Percentiles rank a stretch among this genome's conserved stretches.
Conservation (phyloP, 2,888 invertebrate species). For the Sturmia bella region DNA sequence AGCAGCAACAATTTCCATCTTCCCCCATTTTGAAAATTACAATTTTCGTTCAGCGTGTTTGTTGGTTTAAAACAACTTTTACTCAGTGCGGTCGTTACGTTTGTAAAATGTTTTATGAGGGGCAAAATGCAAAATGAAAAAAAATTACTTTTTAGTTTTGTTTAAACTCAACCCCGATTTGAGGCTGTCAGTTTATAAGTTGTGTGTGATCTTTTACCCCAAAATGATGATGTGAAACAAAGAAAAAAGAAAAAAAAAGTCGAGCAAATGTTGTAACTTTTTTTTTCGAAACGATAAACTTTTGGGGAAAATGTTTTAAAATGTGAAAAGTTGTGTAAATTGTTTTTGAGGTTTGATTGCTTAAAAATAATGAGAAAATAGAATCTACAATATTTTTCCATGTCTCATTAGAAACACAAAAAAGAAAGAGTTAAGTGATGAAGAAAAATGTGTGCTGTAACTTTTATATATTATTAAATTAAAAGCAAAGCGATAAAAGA, state of each 20-base stretch:
- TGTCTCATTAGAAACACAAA: background rate
- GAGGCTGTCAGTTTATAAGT: conserved; percentile 54
- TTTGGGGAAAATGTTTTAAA: conserved; percentile 4
- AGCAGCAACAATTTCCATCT: background rate
- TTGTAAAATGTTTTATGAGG: background rate
- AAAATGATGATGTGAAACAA: conserved; percentile 37
- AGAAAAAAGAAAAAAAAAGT: conserved; percentile 1
- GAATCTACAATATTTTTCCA: background rate
- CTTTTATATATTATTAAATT: conserved; percentile 19
- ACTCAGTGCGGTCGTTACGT: conserved; percentile 28
- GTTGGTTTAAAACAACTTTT: background rate
- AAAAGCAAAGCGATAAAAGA: background rate
- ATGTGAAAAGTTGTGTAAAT: conserved; percentile 49
- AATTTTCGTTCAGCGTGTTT: background rate
- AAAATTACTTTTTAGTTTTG: conserved; percentile 41
- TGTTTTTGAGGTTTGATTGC: conserved; percentile 59
- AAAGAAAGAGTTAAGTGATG: conserved; percentile 5
- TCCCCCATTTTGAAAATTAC: background rate
- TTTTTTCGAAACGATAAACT: conserved; percentile 35
- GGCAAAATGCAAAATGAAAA: conserved; percentile 3
- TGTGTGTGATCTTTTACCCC: conserved; percentile 38
- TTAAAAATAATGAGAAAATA: conserved; percentile 60
- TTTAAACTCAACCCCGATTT: conserved; percentile 56
- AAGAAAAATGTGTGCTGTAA: background rate
- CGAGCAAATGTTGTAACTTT: conserved; percentile 37